Evolutionary conservation across 2,888 invertebrate species (phyloP).

Genomic region (Thumatha senex): DNA sequence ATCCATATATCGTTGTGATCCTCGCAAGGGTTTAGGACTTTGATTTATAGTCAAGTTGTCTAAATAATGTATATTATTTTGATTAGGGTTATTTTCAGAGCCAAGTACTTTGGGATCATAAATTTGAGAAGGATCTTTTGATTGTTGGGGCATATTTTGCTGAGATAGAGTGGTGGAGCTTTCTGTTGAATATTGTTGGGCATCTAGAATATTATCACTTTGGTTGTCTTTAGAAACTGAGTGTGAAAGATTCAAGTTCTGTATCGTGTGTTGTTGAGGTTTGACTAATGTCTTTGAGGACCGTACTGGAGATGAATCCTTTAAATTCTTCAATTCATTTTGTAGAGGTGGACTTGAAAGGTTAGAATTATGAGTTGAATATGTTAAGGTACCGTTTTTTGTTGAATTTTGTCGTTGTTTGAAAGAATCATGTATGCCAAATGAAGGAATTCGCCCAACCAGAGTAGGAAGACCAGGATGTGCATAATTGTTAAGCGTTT

Average conservation of each 20-base stretch:
- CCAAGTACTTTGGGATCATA: no score
- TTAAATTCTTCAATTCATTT: not conserved
- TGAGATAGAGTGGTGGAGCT: no score
- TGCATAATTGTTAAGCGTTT: slow-evolving; percentile 4
- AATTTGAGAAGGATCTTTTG: no score
- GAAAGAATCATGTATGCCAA: not conserved
- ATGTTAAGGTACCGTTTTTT: not conserved
- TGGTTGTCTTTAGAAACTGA: no score
- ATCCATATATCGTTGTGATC: not conserved
- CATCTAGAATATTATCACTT: no score
- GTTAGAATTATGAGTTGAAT: not conserved
- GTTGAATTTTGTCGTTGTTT: not conserved
- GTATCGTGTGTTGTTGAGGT: not conserved
- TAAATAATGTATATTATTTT: no score
- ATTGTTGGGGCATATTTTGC: no score
- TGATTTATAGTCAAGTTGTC: not conserved
- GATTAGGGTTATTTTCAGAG: no score
- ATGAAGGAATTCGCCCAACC: not conserved
- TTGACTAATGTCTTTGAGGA: not conserved
- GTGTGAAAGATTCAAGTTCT: no score
- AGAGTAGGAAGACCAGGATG: slow-evolving; percentile 1
- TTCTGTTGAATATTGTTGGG: no score
- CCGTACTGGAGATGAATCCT: not conserved
- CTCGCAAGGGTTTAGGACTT: not conserved
- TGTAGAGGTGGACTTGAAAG: not conserved